Conservation (phyloP, 2,797 vertebrate species). For the Pseudocheirus occidentalis region DNA sequence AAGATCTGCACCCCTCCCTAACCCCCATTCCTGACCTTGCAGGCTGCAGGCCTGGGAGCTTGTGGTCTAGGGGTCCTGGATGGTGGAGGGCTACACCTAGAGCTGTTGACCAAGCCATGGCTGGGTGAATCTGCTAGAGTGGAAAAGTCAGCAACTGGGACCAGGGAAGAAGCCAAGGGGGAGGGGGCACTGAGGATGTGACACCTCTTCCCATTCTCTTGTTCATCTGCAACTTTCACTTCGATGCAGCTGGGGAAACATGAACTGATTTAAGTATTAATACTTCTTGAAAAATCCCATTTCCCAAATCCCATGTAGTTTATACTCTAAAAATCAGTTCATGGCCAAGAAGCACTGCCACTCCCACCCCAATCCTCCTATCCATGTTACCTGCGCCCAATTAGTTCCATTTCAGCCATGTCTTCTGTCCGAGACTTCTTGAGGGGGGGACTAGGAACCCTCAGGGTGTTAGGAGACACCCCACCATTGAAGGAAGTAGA, state of each 20-base stretch:
- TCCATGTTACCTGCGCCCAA: constrained; percentile 66
- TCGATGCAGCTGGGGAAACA: constrained; percentile 59
- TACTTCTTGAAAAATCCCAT: background rate
- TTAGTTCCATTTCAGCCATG: constrained; percentile 21
- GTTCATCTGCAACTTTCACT: constrained; percentile 16
- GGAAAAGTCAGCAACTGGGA: constrained; percentile 76
- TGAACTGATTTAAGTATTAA: background rate
- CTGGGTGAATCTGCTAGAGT: constrained; percentile 83
- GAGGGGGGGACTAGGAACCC: constrained; percentile 56
- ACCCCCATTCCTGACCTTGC: constrained; percentile 69
- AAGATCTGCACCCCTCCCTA: background rate
- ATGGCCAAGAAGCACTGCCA: background rate
- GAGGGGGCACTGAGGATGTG: constrained; percentile 58
- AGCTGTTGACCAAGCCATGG: constrained; percentile 86
- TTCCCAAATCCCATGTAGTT: background rate
- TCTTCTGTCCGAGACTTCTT: constrained; percentile 72
- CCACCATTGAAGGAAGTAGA: constrained; percentile 79
- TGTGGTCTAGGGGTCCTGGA: background rate
- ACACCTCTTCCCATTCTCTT: constrained; percentile 63
- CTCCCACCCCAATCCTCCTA: constrained; percentile 2
- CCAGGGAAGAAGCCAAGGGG: constrained; percentile 44
- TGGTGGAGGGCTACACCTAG: constrained; percentile 82
- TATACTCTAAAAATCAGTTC: background rate
- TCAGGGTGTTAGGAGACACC: constrained; percentile 62
- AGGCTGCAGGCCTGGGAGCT: constrained; percentile 24